Conservation (phyloP, 2,113 vertebrate genomes). For the Phaethon lepturus region DNA sequence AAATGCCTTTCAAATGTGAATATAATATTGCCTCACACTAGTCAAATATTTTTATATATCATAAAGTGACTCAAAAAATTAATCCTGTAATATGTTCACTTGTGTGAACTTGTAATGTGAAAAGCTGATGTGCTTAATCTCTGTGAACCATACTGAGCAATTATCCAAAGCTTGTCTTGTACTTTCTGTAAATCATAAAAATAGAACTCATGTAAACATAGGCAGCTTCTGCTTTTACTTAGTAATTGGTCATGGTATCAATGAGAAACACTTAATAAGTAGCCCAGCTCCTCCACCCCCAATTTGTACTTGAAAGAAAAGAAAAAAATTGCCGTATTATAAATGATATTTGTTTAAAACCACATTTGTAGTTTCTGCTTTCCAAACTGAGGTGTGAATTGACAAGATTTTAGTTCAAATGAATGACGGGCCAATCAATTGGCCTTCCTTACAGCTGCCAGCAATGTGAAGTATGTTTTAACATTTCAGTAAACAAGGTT, state of each 20-base stretch:
- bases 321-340: not conserved
- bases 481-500: not conserved
- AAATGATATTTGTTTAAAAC: not conserved
- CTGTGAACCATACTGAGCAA: slow-evolving; percentile 14
- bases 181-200: slow-evolving; percentile 44
- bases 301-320: not conserved
- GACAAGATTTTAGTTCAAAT: not conserved
- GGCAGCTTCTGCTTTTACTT: not conserved
- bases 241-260: not conserved
- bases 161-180: slow-evolving; percentile 43
- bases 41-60: slow-evolving; percentile 28
- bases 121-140: slow-evolving; percentile 22
- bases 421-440: not conserved
- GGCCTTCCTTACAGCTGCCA: not conserved
- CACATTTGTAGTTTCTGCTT: not conserved
- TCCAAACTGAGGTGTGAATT: not conserved
- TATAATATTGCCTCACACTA: not conserved
- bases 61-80: slow-evolving; percentile 1
- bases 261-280: not conserved
- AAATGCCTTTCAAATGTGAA: slow-evolving; percentile 47
- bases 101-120: slow-evolving; percentile 34
- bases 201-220: slow-evolving; percentile 41
- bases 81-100: slow-evolving; percentile 12
- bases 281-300: not conserved
- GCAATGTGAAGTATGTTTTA: not conserved